phyloP scores from a whole-genome alignment of 2,113 vertebrate genomes.

The Sylvietta virens region DNA sequence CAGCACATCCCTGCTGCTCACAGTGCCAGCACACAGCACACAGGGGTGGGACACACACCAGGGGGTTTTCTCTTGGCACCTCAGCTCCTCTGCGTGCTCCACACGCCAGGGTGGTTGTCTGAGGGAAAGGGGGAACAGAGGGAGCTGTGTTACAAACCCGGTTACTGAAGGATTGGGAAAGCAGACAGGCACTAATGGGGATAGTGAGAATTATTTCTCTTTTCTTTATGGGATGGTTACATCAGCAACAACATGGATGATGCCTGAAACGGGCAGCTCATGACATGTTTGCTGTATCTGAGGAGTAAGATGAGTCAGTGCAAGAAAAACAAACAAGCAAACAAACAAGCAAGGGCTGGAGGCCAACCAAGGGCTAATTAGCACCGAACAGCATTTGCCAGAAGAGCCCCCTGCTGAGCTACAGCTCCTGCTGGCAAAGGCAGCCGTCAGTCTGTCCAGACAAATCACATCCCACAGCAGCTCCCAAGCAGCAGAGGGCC shows the following conservation, averaged over 20 bases:
- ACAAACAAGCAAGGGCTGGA: background rate
- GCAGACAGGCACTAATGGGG: background rate
- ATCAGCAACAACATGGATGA: background rate
- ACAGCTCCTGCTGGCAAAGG: background rate
- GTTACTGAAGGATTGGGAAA: background rate
- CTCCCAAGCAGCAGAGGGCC: background rate
- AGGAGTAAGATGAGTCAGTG: background rate
- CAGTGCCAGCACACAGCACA: rapidly evolving
- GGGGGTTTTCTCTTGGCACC: background rate
- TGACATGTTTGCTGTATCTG: background rate
- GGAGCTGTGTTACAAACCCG: background rate
- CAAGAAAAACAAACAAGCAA: slow-evolving; percentile 41
- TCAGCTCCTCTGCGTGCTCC: background rate
- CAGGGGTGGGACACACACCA: background rate
- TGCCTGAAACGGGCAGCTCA: background rate
- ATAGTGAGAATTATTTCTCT: background rate
- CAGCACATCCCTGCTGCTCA: no score
- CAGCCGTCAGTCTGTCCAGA: background rate
- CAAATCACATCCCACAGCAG: background rate
- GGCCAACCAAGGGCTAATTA: slow-evolving; percentile 25
- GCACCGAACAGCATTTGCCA: background rate
- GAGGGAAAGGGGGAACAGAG: background rate
- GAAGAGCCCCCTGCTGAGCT: slow-evolving; percentile 5
- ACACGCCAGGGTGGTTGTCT: rapidly evolving
- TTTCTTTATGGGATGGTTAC: background rate